phyloP scores from a whole-genome alignment of 2,113 vertebrate species.

The Stigmatopora argus region DNA sequence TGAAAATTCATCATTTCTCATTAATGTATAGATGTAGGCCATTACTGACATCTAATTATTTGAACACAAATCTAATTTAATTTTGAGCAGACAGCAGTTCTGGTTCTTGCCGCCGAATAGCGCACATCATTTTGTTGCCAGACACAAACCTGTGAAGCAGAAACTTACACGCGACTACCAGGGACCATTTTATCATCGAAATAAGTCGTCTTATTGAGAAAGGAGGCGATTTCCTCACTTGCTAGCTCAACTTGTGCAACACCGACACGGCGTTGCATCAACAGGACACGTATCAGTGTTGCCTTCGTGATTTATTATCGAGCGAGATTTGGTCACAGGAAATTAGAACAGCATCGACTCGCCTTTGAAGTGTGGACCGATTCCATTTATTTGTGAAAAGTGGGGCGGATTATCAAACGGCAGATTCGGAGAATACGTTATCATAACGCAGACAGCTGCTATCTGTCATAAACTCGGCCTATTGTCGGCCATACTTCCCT shows the following conservation, averaged over 20 bases:
- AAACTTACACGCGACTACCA: background rate
- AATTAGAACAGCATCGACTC: slow-evolving; percentile 60
- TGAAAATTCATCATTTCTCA: background rate
- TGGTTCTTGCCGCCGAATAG: background rate
- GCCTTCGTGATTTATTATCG: slow-evolving; percentile 62
- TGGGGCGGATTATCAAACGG: slow-evolving; percentile 66
- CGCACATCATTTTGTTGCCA: background rate
- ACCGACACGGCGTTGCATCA: slow-evolving; percentile 47
- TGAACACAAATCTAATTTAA: background rate
- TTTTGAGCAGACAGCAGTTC: background rate
- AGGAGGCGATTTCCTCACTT: slow-evolving; percentile 55
- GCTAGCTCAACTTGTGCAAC: slow-evolving; percentile 57
- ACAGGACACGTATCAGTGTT: slow-evolving; percentile 20
- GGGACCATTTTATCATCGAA: background rate
- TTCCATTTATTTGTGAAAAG: slow-evolving; percentile 63
- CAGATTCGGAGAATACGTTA: slow-evolving; percentile 70
- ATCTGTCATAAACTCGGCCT: slow-evolving; percentile 70
- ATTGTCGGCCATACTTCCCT: slow-evolving; percentile 58
- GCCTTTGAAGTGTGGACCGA: slow-evolving; percentile 58
- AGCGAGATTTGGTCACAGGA: slow-evolving; percentile 65
- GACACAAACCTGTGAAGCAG: background rate
- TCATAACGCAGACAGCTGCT: slow-evolving; percentile 64
- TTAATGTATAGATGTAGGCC: background rate
- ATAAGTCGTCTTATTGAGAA: slow-evolving; percentile 53
- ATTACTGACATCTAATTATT: background rate